These are phyloP conservation scores for Metopolophium dirhodum DNA, from an alignment of 1,140 invertebrate species.

Conservation along the genomic window DNA sequence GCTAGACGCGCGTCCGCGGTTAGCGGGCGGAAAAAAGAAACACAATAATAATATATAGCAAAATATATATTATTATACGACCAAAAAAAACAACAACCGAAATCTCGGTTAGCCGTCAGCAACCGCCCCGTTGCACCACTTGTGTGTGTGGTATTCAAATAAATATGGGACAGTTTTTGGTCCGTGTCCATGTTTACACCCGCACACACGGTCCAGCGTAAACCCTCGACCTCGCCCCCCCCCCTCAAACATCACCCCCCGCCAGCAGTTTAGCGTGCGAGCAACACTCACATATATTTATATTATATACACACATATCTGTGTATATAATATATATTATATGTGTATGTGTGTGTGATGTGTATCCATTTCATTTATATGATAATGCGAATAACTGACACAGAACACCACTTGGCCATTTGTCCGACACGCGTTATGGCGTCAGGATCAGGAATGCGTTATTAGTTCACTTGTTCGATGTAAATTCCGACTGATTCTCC, in stretches of 20 bases:
- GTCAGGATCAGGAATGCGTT: conserved; percentile 41
- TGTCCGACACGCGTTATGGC: conserved; percentile 36
- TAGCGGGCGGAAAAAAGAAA: neutral
- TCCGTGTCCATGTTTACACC: neutral
- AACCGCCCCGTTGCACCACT: neutral
- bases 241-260: no score
- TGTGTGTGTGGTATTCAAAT: neutral
- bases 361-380: conserved; percentile 50
- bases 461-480: conserved; percentile 52
- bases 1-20: no score
- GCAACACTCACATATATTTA: neutral
- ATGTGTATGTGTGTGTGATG: neutral
- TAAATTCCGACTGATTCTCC: conserved; percentile 28
- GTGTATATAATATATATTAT: neutral
- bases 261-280: neutral
- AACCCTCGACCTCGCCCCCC: neutral
- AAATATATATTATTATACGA: neutral
- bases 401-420: conserved; percentile 28
- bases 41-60: neutral
- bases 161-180: conserved; percentile 9
- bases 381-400: conserved; percentile 49
- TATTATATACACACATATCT: neutral
- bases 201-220: neutral
- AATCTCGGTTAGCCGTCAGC: conserved; percentile 5
- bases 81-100: neutral